Evolutionary conservation across 2,888 invertebrate genomes (phyloP).

Genomic region (Macropis europaea): DNA sequence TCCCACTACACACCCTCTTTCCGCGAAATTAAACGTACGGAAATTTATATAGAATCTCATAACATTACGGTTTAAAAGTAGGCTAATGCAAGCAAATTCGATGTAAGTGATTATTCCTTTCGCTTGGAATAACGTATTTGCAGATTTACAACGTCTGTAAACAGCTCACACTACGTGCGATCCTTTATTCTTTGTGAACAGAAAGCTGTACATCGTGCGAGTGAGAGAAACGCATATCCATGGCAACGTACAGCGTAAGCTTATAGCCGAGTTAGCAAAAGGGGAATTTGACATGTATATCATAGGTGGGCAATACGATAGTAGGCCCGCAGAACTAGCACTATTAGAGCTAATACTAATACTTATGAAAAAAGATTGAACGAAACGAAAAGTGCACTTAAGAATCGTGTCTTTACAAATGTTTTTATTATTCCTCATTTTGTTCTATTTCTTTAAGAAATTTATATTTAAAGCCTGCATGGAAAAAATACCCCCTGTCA

Average conservation of each 20-base stretch:
- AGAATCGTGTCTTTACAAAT: no score
- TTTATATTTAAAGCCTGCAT: no score
- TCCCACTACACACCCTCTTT: no score
- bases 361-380: no score
- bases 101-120: neutral
- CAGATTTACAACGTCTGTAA: constrained; percentile 5
- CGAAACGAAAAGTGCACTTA: no score
- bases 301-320: neutral
- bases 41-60: neutral
- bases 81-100: neutral
- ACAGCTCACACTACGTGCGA: neutral
- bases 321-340: neutral
- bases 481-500: no score
- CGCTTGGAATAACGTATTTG: neutral
- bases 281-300: constrained; percentile 22
- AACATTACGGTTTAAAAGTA: neutral
- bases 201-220: constrained; percentile 1
- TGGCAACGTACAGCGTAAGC: constrained; percentile 16
- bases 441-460: no score
- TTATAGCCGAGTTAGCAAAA: constrained; percentile 5
- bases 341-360: neutral
- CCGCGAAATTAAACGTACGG: neutral
- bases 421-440: no score
- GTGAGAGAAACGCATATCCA: constrained; percentile 6
- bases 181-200: neutral